Base-by-base conservation (phyloP, 64 coral and sea anemone genomes). In the Exaiptasia diaphana region DNA sequence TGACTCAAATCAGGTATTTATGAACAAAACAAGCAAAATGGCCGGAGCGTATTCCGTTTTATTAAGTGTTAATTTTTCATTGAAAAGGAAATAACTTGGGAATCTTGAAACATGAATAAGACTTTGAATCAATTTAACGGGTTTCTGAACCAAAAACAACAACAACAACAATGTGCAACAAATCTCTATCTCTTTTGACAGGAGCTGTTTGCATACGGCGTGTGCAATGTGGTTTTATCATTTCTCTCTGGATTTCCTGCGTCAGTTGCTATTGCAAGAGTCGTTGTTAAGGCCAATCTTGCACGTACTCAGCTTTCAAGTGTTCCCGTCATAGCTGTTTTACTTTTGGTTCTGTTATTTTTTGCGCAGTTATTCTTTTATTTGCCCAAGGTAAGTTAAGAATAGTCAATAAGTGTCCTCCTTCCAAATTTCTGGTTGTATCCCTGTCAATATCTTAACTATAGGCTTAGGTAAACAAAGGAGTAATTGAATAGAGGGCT, bases 171-270 rank as follows among this genome's bases (percentile, higher is more conserved):
- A n/a, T n/a, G n/a, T n/a, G n/a, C n/a, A n/a, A n/a, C n/a, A n/a
- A n/a, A n/a, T n/a, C n/a, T n/a, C 3, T 39, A 11, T 25, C 57
- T 46, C 32, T 53, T 15, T 12, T 64, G 59, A 11, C 38, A 94
- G 91, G 93, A 97, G 46, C 72, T 97, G 12, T 78, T 97, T 36
- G 88, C 93, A n/a, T 97, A 97, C 58, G 93, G 93, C 24, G 84
- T 74, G 24, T 67, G 74, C 25, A 97, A 97, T 45, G 24, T 97
- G 11, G 85, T 39, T 14, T 79, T 88, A 28, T 83, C 83, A 0
- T 97, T 97, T 58, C 88, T 91, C 30, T 88, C 83, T 30, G 90
- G 93, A 72, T 97, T 97, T 88, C 60, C 89, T 14, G 67, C 87
- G 22, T 91, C 83, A 28, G 87, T 87, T 30, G 88, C 93, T 17